These are phyloP conservation scores for Tretioscincus oriximinensis DNA, from an alignment of 2,113 vertebrate species.

Conservation along the genomic window DNA sequence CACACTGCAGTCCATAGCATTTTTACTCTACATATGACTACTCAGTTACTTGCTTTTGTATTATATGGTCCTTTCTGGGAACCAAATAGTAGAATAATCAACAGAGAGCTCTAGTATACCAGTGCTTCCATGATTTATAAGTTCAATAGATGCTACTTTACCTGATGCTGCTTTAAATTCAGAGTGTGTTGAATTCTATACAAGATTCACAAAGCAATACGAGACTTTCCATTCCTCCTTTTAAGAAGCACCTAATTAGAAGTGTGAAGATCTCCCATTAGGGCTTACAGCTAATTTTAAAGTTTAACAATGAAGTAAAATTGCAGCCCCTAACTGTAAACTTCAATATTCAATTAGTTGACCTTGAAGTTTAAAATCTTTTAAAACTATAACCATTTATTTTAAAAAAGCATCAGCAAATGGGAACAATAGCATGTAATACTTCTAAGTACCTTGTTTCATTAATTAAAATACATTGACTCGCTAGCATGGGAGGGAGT, in stretches of 20 bases:
- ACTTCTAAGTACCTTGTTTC: constrained; percentile 13
- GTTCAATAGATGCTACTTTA: not conserved
- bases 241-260: not conserved
- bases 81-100: too few species aligned
- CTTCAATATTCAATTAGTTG: not conserved
- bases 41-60: too few species aligned
- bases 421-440: not conserved
- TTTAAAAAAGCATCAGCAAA: constrained; percentile 16
- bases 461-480: constrained; percentile 17
- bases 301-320: not conserved
- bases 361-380: not conserved
- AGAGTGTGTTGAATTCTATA: not conserved
- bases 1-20: too few species aligned
- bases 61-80: too few species aligned
- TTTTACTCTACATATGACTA: too few species aligned
- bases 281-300: constrained; percentile 1
- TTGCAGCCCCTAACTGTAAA: not conserved
- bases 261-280: not conserved
- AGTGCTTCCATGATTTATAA: not conserved
- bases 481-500: not conserved
- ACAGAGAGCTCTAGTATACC: not conserved
- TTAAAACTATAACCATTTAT: not conserved
- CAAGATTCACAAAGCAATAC: not conserved
- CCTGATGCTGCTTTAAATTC: not conserved
- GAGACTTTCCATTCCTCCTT: not conserved